Conservation (phyloP, 2,888 invertebrate genomes). For the Leptopilina drosophilae region DNA sequence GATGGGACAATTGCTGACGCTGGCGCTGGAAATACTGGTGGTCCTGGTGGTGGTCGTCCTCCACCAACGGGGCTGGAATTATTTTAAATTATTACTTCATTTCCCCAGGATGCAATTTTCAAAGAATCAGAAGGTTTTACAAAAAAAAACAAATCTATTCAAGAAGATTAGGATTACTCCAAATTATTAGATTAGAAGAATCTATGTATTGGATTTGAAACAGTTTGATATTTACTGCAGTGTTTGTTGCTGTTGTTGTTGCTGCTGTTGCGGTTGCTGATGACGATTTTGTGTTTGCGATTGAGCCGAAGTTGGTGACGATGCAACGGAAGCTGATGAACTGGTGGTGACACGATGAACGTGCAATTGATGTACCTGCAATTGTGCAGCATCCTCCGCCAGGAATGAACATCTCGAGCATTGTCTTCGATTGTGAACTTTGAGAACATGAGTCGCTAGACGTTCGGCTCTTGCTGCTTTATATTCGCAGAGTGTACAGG, state of each 20-base stretch:
- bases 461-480: slow-evolving; percentile 95
- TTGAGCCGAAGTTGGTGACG: slow-evolving; percentile 49
- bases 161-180: not conserved
- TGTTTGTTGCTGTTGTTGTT: slow-evolving; percentile 51
- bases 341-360: slow-evolving; percentile 70
- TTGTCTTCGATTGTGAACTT: slow-evolving; percentile 94
- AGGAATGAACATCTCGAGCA: slow-evolving; percentile 93
- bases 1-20: slow-evolving; percentile 80
- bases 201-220: no score
- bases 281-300: slow-evolving; percentile 56
- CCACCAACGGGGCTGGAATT: slow-evolving; percentile 67
- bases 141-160: not conserved
- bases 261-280: slow-evolving; percentile 57
- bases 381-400: slow-evolving; percentile 89
- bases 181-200: no score
- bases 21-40: slow-evolving; percentile 73
- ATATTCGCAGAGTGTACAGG: slow-evolving; percentile 94
- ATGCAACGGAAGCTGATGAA: slow-evolving; percentile 57
- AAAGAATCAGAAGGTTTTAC: not conserved
- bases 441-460: slow-evolving; percentile 91
- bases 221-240: slow-evolving; percentile 61
- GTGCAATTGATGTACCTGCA: slow-evolving; percentile 85
- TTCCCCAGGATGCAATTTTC: not conserved
- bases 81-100: not conserved
- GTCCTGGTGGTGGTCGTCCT: slow-evolving; percentile 74